phyloP scores from a whole-genome alignment of 2,113 vertebrate genomes.

The Psammodynastes pulverulentus region DNA sequence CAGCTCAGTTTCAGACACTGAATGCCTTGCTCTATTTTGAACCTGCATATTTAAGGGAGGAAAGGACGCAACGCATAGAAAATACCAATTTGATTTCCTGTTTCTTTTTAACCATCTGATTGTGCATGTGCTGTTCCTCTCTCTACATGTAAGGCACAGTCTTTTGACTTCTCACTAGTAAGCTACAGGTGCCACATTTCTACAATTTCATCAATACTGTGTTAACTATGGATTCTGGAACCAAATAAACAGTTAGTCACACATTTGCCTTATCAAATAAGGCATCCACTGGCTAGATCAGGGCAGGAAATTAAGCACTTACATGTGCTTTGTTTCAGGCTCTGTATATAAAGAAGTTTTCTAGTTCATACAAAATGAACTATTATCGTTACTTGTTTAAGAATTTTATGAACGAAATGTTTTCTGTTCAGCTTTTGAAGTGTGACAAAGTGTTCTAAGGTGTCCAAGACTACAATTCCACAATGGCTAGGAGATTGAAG shows the following conservation, averaged over 20 bases:
- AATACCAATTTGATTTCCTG: background rate
- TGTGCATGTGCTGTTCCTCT: background rate
- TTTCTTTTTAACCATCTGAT: background rate
- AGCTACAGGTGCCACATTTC: background rate
- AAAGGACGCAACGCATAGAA: conserved; percentile 27
- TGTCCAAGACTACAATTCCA: background rate
- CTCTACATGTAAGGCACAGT: background rate
- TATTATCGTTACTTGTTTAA: background rate
- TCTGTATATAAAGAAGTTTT: background rate
- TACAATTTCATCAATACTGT: background rate
- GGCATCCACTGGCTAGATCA: background rate
- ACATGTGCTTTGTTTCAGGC: background rate
- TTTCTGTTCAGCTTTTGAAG: background rate
- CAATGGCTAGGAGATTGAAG: background rate
- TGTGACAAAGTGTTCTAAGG: background rate
- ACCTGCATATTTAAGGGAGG: background rate
- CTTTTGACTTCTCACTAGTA: background rate
- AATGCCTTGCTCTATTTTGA: conserved; percentile 43
- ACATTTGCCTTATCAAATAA: background rate
- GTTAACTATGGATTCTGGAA: background rate
- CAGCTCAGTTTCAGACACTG: conserved; percentile 46
- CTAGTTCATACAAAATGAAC: background rate
- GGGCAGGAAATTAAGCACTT: background rate
- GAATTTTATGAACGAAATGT: background rate
- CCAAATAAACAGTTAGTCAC: background rate